Base-by-base conservation (phyloP, 2,797 vertebrate species). In the Lagodon rhomboides region DNA sequence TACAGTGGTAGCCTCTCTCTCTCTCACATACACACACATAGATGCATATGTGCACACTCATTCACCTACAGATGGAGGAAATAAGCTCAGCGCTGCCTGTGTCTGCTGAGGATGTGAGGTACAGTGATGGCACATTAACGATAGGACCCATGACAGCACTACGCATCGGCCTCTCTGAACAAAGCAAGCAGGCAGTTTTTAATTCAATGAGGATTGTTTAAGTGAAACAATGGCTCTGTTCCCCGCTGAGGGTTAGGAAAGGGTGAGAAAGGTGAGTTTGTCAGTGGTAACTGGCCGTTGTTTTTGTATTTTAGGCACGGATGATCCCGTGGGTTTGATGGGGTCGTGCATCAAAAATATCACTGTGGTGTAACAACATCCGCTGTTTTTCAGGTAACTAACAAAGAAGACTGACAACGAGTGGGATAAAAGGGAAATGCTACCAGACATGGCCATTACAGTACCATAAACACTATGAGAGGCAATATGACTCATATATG, bases 61-160 rank as follows among this genome's bases (percentile, higher is more conserved):
- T 34, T 75, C 87, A 87, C 79, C 75, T 89, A 91, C 91, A 89
- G 87, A 94, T 89, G 90, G 89, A 95, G 95, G 95, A 96, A 96
- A 93, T 86, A 86, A 82, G 88, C 89, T 90, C 84, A 87, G 90
- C 68, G 72, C 77, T 86, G 91, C 85, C 86, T 73, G 87, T 93
- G 93, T 95, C 95, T 95, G 93, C 89, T 77, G 69, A 95, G 95
- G 95, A 96, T 95, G 92, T 95, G 93, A 94, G 92, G 84, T 88
- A 83, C 82, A 80, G 94, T 84, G 94, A 95, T 96, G 95, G 95
- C 95, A 96, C 94, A 96, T 96, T 96, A 94, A 96, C 73, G 91
- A 91, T 85, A 61, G 85, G 90, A 82, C 92, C 92, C 93, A 90
- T 93, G 94, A 95, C 90, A 94, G 91, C 94, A 87, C 83, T 89